Evolutionary conservation across 2,113 vertebrate genomes (phyloP).

Genomic region (Heterochromis multidens): DNA sequence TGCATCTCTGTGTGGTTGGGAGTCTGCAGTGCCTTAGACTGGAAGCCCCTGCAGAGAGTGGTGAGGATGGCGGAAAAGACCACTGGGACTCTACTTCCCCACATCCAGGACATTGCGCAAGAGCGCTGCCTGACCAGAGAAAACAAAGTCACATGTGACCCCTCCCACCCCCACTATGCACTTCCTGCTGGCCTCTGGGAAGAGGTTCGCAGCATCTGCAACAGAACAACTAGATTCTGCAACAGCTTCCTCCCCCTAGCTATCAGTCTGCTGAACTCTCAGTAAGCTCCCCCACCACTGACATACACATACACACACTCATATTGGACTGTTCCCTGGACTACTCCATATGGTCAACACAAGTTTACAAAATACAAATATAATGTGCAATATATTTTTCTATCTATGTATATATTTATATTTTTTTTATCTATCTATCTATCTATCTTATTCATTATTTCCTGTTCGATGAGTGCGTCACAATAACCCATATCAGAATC

Average conservation of each 20-base stretch:
- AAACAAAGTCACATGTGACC: not conserved
- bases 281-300: not conserved
- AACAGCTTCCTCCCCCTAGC: not conserved
- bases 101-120: not conserved
- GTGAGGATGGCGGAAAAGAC: not conserved
- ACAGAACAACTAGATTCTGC: not conserved
- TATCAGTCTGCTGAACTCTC: not conserved
- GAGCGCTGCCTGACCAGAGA: not conserved
- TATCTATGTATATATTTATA: too few species aligned
- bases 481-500: not conserved
- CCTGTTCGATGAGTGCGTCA: not conserved
- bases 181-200: not conserved
- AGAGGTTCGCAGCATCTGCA: not conserved
- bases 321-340: not conserved
- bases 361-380: not conserved
- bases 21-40: not conserved
- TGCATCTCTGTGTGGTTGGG: not conserved
- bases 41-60: not conserved
- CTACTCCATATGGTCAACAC: not conserved
- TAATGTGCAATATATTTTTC: not conserved
- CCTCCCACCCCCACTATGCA: not conserved
- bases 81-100: not conserved
- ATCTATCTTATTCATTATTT: not conserved
- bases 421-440: not conserved
- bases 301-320: not conserved